These are phyloP conservation scores for Muschampia plurimacula DNA, from an alignment of 2,888 invertebrate genomes.

Conservation along the genomic window DNA sequence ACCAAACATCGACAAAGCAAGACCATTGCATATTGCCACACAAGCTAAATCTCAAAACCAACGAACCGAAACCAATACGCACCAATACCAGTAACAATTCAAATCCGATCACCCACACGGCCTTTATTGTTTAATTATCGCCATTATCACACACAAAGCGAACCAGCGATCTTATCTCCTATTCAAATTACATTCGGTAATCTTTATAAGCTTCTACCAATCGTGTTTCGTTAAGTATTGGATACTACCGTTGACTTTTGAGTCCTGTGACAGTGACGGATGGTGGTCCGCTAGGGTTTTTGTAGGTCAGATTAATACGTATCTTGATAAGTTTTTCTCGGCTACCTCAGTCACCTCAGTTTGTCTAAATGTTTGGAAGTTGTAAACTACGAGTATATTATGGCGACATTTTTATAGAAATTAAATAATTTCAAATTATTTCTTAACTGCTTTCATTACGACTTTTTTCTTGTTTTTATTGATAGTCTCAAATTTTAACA, in stretches of 20 bases:
- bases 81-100: constrained; percentile 38
- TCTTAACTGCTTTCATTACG: no score
- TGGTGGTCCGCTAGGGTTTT: constrained; percentile 42
- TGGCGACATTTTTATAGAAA: no score
- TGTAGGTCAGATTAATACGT: constrained; percentile 4
- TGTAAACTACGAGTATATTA: no score
- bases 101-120: constrained; percentile 48
- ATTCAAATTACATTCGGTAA: constrained; percentile 66
- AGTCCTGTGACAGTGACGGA: constrained; percentile 46
- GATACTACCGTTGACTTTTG: constrained; percentile 33
- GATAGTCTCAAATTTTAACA: no score
- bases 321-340: constrained; percentile 9
- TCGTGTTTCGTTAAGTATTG: constrained; percentile 38
- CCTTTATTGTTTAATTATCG: constrained; percentile 55
- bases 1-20: not conserved
- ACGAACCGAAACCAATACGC: constrained; percentile 21
- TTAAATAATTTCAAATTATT: no score
- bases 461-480: no score
- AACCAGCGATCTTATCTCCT: constrained; percentile 57
- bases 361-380: no score
- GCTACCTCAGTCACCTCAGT: not conserved
- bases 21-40: constrained; percentile 25
- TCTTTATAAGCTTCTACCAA: constrained; percentile 47
- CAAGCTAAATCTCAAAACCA: constrained; percentile 35
- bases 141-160: constrained; percentile 48